Base-by-base conservation (phyloP, 1,140 invertebrate genomes). In the Augochlora pura region DNA sequence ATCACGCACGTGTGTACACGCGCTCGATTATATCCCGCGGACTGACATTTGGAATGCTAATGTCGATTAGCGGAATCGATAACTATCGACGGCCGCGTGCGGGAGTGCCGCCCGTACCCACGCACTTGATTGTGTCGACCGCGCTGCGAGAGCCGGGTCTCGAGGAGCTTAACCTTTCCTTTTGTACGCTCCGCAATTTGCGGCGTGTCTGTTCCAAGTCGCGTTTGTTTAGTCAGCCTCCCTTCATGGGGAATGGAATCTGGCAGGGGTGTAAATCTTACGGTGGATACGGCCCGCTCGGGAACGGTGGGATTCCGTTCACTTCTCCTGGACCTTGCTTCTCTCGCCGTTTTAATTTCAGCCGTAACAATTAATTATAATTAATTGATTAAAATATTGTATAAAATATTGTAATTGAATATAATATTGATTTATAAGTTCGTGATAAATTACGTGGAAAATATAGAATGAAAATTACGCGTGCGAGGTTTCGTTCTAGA, bases 11-110 rank as follows among this genome's bases (percentile, higher is more conserved):
- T 52, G 27, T n/a, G 27, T 49, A 10, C 25, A 6, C 25, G 59
- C 23, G 39, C 25, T 65, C 60, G 74, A 38, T 63, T 71, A 49
- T 78, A 81, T 66, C 62, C 38, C 64, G n/a, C 14, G 46, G 63
- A 75, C 79, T 86, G 86, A 88, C 86, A 88, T 88, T 88, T 88
- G 80, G 81, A 87, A 88, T 88, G 86, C 81, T 86, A 84, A 84
- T 83, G 80, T 77, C 85, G 86, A 85, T 87, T 83, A 83, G 74
- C 72, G 39, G 74, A 78, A 80, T 85, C 83, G 83, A 87, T 85
- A 82, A 65, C 18, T 79, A 81, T 87, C 84, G 67, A 54, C 14
- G 49, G 14, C 52, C 42, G 46, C 62, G 71, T 69, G 72, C 52
- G 49, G 66, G 65, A 59, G 69, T 62, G 25, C 12, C 38, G 18